phyloP scores from a whole-genome alignment of 1,140 invertebrate genomes.

The Drosophila novamexicana region DNA sequence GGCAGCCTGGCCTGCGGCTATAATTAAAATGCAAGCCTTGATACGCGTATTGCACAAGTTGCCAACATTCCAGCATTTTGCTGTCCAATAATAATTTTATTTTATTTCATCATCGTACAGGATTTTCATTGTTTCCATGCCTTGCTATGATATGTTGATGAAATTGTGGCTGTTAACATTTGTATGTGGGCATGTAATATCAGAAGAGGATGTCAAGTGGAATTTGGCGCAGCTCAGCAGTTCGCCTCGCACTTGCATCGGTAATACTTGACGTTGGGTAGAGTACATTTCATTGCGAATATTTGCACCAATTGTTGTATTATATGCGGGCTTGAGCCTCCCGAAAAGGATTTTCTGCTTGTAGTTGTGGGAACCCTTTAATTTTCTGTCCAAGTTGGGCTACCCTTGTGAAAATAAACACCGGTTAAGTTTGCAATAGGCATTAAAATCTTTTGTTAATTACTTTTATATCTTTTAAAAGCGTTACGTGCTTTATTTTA shows the following conservation, averaged over 20 bases:
- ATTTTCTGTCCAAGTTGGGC: not conserved
- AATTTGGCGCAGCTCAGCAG: not conserved
- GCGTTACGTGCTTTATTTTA: not conserved
- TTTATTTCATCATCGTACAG: conserved; percentile 4
- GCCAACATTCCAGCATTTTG: conserved; percentile 26
- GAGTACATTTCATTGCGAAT: not conserved
- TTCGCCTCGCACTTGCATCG: not conserved
- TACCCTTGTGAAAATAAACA: conserved; percentile 4
- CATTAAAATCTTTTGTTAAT: conserved; percentile 20
- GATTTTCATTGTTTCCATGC: not conserved
- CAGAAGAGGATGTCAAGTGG: not conserved
- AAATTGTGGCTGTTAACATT: conserved; percentile 53
- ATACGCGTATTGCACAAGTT: conserved; percentile 7
- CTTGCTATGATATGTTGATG: conserved; percentile 29
- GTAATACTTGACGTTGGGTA: not conserved
- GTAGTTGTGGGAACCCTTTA: not conserved
- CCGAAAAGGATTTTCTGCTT: not conserved
- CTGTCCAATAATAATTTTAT: conserved; percentile 45
- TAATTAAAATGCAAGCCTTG: conserved; percentile 67
- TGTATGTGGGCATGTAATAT: not conserved
- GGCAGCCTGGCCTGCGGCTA: conserved; percentile 42
- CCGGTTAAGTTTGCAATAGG: conserved; percentile 3
- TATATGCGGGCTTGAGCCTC: not conserved
- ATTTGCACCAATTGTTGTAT: conserved; percentile 6
- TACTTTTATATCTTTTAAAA: conserved; percentile 16